Evolutionary conservation across 2,113 vertebrate genomes (phyloP).

Genomic region (Hucho hucho): DNA sequence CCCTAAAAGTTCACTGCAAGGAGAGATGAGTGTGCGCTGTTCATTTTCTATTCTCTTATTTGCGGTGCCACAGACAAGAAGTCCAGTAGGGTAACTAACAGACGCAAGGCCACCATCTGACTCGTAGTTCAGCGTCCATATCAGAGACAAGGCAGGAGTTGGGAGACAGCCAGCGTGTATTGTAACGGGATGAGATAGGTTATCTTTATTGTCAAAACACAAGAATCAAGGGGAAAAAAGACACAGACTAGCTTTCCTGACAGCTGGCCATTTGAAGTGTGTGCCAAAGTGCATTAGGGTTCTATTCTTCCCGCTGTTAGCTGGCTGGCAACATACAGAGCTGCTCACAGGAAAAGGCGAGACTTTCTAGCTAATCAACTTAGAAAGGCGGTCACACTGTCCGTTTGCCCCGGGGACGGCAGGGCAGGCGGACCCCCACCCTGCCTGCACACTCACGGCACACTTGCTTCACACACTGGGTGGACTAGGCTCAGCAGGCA

Average conservation of each 20-base stretch:
- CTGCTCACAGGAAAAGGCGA: slow-evolving; percentile 78
- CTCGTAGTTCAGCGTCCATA: slow-evolving; percentile 31
- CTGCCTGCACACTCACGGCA: slow-evolving; percentile 69
- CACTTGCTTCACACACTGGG: slow-evolving; percentile 68
- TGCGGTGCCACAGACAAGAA: too few relatives aligned
- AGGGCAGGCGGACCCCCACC: slow-evolving; percentile 48
- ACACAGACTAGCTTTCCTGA: slow-evolving; percentile 75
- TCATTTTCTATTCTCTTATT: too few relatives aligned
- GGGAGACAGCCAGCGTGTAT: slow-evolving; percentile 54
- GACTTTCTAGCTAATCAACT: slow-evolving; percentile 77
- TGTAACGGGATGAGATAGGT: slow-evolving; percentile 72
- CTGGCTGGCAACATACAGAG: slow-evolving; percentile 59
- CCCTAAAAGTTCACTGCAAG: too few relatives aligned
- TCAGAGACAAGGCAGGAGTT: slow-evolving; percentile 53
- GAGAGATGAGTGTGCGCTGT: too few relatives aligned
- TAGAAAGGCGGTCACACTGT: slow-evolving; percentile 71
- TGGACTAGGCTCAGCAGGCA: neutral
- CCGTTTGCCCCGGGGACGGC: slow-evolving; percentile 37
- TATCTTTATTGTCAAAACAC: slow-evolving; percentile 83
- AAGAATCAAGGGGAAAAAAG: slow-evolving; percentile 72
- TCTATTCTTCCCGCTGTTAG: slow-evolving; percentile 60
- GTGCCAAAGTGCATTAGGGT: slow-evolving; percentile 78
- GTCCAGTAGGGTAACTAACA: too few relatives aligned
- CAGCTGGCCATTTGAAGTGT: slow-evolving; percentile 72
- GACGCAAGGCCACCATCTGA: slow-evolving; percentile 37